Evolutionary conservation across 2,888 invertebrate genomes (phyloP), one percentile per base, ranked within the genome.

Genomic region (Parnassius mnemosyne): DNA sequence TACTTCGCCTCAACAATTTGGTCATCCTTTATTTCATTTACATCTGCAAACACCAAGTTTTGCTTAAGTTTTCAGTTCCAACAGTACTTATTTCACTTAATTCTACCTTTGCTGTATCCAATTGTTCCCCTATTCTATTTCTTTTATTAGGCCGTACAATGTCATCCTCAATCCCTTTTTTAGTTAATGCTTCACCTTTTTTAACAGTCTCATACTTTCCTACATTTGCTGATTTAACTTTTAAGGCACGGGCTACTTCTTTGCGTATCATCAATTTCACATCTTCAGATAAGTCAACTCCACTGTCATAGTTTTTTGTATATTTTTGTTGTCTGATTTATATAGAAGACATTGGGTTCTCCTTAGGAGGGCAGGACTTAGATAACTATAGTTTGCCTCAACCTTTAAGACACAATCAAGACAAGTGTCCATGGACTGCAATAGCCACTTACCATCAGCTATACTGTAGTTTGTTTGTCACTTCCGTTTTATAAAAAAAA

Each of bases 11-110:
- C 79, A 16, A 72, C 44, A 9, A 67, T 60, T 25, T 76, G 77
- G 55, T 67, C 75, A 55, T 68, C 72, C 56, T 75, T 73, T 5
- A 79, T 66, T 59, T 79, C 78, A 71, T 83, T 83, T 1, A 87
- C 85, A 75, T 89, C 87, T 9, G 87, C 87, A 69, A 89, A 89
- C 0, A 69, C 83, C 57, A 88, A 69, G 61, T 84, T 85, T 0
- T 79, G 81, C n/a, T 58, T 16, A 34, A 58, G 20, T 25, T 52
- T 25, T 59, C 51, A 13, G 49, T 13, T 9, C 13, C 49, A 49
- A 20, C 16, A 13, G 46, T 53, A 10, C 55, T 49, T 53, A 61
- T 34, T 63, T 63, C 64, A 64, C 62, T 53, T 49, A 52, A 47
- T 65, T 64, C 46, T 11, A 61, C 5, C 41, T 42, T 11, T 13